Evolutionary conservation across 2,797 vertebrate species (phyloP).

Genomic region (Pachyuromys duprasi): DNA sequence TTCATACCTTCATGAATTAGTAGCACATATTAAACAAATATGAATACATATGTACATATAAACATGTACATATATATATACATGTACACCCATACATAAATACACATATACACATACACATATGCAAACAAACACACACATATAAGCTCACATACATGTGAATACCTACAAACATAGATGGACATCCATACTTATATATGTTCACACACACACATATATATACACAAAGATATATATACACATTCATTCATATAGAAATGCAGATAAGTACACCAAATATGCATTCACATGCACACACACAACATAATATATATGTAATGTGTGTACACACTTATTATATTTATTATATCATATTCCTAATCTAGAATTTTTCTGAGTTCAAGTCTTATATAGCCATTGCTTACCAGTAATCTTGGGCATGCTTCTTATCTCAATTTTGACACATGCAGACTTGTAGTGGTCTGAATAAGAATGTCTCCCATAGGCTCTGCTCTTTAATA

Average conservation of each 20-base stretch:
- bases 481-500: not conserved
- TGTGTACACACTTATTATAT: no score
- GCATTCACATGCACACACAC: no score
- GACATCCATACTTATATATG: not conserved
- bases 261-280: not conserved
- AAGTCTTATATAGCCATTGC: not conserved
- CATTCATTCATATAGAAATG: not conserved
- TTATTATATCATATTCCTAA: not conserved
- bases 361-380: not conserved
- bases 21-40: not conserved
- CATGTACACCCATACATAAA: not conserved
- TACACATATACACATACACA: not conserved
- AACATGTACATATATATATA: not conserved
- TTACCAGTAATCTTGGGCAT: not conserved
- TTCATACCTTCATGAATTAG: not conserved
- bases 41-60: not conserved
- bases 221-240: no score
- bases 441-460: not conserved
- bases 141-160: not conserved
- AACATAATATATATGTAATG: not conserved
- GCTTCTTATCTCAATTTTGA: not conserved
- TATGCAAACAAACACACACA: not conserved
- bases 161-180: not conserved
- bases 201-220: no score
- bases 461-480: not conserved